Percentiles rank a stretch among this genome's conserved stretches.
These are phyloP conservation scores for Agrenia bidenticulata DNA, from an alignment of 2,888 invertebrate species.

Conservation along the genomic window DNA sequence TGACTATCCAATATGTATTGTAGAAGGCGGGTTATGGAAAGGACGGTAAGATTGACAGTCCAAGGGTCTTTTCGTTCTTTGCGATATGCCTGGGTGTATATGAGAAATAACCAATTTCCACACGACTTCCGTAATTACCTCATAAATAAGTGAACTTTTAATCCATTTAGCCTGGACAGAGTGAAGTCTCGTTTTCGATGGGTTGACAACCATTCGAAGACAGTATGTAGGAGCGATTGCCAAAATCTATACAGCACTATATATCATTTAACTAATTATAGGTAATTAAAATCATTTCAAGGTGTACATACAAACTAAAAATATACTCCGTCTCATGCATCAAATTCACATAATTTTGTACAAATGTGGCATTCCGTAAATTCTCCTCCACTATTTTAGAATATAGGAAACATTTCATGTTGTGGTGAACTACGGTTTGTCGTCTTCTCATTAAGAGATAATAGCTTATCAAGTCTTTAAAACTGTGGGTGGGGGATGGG, in stretches of 20 bases:
- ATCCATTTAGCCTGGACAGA: slow-evolving; percentile 5
- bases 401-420: no score
- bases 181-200: neutral
- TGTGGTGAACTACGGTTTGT: no score
- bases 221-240: neutral
- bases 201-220: slow-evolving; percentile 1
- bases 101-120: slow-evolving; percentile 9
- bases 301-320: neutral
- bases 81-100: neutral
- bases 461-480: no score
- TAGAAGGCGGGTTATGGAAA: neutral
- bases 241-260: slow-evolving; percentile 1
- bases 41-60: neutral
- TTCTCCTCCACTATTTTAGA: no score
- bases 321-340: neutral
- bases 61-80: neutral
- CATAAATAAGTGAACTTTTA: slow-evolving; percentile 23
- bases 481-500: no score
- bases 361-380: slow-evolving; percentile 1
- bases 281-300: neutral
- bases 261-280: neutral
- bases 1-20: no score
- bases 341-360: slow-evolving; percentile 21
- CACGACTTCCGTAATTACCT: slow-evolving; percentile 5
- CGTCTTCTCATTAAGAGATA: no score